Percentiles rank a stretch among this genome's conserved stretches.
Conservation (phyloP, 2,113 vertebrate genomes). For the Tachycineta bicolor region DNA sequence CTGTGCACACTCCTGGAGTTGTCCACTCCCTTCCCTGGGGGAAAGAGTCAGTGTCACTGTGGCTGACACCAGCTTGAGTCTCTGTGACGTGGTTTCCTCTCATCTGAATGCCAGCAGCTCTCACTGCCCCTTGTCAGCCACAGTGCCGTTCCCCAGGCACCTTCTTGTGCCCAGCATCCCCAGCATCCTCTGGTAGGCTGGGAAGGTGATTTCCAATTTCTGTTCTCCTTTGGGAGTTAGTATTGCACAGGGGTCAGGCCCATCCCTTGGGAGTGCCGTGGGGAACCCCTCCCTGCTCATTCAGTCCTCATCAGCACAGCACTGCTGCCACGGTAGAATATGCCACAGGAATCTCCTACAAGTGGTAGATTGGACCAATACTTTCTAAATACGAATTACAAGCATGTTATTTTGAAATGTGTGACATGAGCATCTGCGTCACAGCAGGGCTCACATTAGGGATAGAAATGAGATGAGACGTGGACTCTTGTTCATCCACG, state of each 20-base stretch:
- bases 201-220: not conserved
- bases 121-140: rapidly evolving
- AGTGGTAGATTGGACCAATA: not conserved
- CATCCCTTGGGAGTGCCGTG: rapidly evolving
- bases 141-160: rapidly evolving
- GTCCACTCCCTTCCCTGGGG: not conserved
- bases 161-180: not conserved
- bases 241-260: not conserved
- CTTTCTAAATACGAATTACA: not conserved
- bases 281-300: rapidly evolving
- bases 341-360: not conserved
- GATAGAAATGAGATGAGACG: not conserved
- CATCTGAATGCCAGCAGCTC: rapidly evolving
- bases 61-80: not conserved
- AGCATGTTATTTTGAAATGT: not conserved
- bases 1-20: not conserved
- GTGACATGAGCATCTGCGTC: not conserved
- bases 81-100: not conserved
- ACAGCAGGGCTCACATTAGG: not conserved
- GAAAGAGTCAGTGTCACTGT: not conserved
- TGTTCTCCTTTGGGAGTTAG: not conserved
- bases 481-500: no score
- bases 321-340: not conserved
- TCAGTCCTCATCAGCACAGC: not conserved
- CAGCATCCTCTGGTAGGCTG: not conserved